These are phyloP conservation scores for Nesogale talazaci DNA, from an alignment of 2,113 vertebrate genomes.

Conservation along the genomic window DNA sequence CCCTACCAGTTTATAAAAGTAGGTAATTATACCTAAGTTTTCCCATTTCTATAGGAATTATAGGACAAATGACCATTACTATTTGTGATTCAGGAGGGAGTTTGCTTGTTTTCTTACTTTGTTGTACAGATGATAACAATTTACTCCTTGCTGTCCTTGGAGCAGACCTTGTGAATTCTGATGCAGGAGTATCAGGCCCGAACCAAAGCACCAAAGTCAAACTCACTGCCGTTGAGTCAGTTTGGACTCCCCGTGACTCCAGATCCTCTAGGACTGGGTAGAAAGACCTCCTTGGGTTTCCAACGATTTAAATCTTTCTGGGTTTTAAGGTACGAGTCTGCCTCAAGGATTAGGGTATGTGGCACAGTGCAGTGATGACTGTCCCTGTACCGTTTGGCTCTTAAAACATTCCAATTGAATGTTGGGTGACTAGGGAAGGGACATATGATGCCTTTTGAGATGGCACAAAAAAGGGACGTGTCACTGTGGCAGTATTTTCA, in stretches of 20 bases:
- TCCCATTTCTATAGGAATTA: not conserved
- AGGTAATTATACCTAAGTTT: slow-evolving; percentile 24
- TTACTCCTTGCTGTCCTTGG: not conserved
- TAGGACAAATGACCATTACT: not conserved
- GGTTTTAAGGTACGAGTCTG: not conserved
- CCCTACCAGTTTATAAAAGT: slow-evolving; percentile 14
- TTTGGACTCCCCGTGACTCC: too few species aligned
- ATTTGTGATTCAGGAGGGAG: not conserved
- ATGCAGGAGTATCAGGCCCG: not conserved
- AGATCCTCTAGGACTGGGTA: too few species aligned
- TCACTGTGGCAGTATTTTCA: slow-evolving; percentile 46
- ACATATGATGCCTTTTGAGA: slow-evolving; percentile 31
- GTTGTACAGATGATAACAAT: not conserved
- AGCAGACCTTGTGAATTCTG: not conserved
- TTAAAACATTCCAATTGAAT: slow-evolving; percentile 32
- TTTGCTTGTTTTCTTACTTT: not conserved
- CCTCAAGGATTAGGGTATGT: not conserved
- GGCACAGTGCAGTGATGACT: slow-evolving; percentile 19
- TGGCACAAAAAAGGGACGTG: not conserved
- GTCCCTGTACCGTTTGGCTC: not conserved
- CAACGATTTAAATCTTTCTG: too few species aligned
- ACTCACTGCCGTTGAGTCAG: too few species aligned
- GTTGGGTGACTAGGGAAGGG: not conserved
- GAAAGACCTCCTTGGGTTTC: too few species aligned
- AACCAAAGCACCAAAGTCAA: not conserved